Conservation (phyloP, 2,888 invertebrate genomes). For the Spilosoma lubricipeda region DNA sequence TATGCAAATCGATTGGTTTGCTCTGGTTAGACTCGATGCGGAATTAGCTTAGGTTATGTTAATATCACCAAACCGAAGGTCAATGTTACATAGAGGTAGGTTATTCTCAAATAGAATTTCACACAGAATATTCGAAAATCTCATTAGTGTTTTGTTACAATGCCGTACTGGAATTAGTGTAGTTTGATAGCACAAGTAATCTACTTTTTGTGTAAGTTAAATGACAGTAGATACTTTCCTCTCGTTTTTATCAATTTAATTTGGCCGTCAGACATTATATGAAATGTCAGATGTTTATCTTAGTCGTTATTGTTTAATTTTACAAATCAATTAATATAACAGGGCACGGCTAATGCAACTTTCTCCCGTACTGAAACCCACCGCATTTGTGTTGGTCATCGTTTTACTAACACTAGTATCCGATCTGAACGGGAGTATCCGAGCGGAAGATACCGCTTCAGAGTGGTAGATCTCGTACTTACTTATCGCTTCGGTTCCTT, state of each 20-base stretch:
- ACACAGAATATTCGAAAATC: background rate
- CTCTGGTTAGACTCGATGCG: background rate
- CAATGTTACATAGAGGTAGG: too few species aligned
- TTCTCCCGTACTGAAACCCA: background rate
- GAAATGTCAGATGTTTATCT: too few species aligned
- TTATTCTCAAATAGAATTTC: too few species aligned
- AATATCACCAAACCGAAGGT: background rate
- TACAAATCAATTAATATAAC: background rate
- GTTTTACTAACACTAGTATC: background rate
- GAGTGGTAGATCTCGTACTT: too few species aligned
- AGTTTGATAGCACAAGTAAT: background rate
- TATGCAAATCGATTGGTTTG: constrained; percentile 5
- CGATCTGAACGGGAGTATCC: too few species aligned
- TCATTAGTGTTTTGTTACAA: background rate
- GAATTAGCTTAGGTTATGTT: too few species aligned
- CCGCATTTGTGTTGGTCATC: background rate
- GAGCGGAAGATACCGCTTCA: too few species aligned
- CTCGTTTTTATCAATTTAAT: too few species aligned
- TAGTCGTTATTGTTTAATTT: background rate
- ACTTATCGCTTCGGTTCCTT: too few species aligned
- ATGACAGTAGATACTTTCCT: too few species aligned
- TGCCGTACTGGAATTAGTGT: background rate
- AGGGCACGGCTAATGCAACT: background rate
- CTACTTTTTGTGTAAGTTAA: too few species aligned
- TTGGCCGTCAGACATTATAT: too few species aligned